These are phyloP conservation scores for Oryzias sinensis DNA, from an alignment of 2,797 vertebrate species.

Conservation along the genomic window DNA sequence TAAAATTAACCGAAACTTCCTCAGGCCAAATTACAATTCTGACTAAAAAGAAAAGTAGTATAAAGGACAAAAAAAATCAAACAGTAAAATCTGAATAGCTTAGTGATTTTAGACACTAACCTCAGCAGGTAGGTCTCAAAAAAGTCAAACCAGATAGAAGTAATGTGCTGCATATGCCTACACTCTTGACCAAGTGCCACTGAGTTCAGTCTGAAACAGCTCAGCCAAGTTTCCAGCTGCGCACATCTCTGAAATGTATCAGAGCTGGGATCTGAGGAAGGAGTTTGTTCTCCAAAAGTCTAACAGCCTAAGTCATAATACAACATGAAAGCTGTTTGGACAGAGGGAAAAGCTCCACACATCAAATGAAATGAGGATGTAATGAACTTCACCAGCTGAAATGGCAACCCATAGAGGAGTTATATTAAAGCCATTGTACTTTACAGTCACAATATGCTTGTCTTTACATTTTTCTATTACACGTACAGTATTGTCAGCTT, in stretches of 20 bases:
- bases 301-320: neutral
- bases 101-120: too few relatives aligned
- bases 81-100: too few relatives aligned
- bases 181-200: too few relatives aligned
- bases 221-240: neutral
- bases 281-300: neutral
- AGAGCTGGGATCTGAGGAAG: neutral
- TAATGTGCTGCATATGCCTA: too few relatives aligned
- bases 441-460: neutral
- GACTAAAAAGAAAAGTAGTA: too few relatives aligned
- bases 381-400: neutral
- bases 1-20: too few relatives aligned
- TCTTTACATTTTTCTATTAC: neutral
- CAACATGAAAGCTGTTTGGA: neutral
- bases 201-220: too few relatives aligned
- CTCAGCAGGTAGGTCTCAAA: too few relatives aligned
- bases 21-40: too few relatives aligned
- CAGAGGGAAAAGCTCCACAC: neutral
- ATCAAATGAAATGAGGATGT: constrained; percentile 1
- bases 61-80: too few relatives aligned
- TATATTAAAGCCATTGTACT: neutral
- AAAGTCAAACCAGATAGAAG: too few relatives aligned
- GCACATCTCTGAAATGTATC: neutral
- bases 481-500: neutral
- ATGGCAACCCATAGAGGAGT: neutral